Evolutionary conservation across 2,113 vertebrate species (phyloP).

Genomic region (Dromas ardeola): DNA sequence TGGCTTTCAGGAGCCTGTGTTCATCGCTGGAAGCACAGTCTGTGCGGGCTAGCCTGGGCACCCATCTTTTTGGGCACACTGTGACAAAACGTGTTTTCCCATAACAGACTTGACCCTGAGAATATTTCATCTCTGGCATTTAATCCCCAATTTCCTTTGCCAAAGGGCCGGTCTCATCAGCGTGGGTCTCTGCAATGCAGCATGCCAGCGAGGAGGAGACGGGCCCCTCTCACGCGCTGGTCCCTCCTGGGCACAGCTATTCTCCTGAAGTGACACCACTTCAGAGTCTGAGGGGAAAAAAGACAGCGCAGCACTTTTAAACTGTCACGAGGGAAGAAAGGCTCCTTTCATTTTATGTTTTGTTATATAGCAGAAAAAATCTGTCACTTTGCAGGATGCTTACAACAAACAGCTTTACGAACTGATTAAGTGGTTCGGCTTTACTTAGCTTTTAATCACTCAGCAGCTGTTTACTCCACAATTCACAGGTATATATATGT

Average conservation of each 20-base stretch:
- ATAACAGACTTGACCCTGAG: background rate
- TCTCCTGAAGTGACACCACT: constrained; percentile 1
- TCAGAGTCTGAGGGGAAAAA: constrained; percentile 1
- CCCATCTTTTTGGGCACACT: background rate
- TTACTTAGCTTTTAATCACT: constrained; percentile 66
- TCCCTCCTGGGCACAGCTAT: background rate
- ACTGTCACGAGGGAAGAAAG: constrained; percentile 34
- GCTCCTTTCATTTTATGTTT: constrained; percentile 45
- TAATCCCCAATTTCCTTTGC: background rate
- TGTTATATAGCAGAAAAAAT: constrained; percentile 53
- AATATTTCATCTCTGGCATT: background rate
- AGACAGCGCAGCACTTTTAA: constrained; percentile 16
- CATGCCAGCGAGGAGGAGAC: rapidly evolving
- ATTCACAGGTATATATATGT: constrained; percentile 7
- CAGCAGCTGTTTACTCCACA: constrained; percentile 51
- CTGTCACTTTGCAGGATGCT: constrained; percentile 49
- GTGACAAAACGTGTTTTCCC: background rate
- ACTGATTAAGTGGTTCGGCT: constrained; percentile 49
- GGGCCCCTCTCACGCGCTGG: rapidly evolving
- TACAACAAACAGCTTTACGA: constrained; percentile 64
- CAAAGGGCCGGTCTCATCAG: background rate
- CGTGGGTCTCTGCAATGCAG: background rate
- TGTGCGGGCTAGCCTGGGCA: background rate
- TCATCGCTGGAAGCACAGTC: background rate
- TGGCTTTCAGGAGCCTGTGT: background rate